Percentiles rank a stretch among this genome's conserved stretches.
These are phyloP conservation scores for Laothoe populi DNA, from an alignment of 2,888 invertebrate genomes.

Conservation along the genomic window DNA sequence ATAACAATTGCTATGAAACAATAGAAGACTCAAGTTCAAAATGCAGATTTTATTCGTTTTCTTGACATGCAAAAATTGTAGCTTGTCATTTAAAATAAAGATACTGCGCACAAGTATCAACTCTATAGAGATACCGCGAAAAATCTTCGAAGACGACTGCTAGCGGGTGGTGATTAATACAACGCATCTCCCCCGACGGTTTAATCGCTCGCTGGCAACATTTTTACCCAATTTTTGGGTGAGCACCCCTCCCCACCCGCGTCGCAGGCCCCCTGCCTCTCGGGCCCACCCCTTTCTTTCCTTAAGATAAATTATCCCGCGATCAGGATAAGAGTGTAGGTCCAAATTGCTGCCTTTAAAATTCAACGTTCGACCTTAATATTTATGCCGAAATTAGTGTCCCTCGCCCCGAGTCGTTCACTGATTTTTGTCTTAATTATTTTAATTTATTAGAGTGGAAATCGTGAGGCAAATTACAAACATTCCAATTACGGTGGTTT, in stretches of 20 bases:
- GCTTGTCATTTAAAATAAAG: too few species aligned
- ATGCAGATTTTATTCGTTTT: too few species aligned
- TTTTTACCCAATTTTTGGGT: conserved; percentile 85
- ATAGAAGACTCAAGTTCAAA: too few species aligned
- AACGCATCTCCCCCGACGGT: conserved; percentile 84
- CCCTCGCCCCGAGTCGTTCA: conserved; percentile 57
- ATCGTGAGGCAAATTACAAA: conserved; percentile 26
- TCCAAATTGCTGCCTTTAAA: conserved; percentile 85
- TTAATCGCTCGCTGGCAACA: conserved; percentile 84
- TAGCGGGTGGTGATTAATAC: conserved; percentile 84
- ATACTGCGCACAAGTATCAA: conserved; percentile 37
- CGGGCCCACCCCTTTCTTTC: conserved; percentile 82
- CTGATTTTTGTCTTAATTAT: conserved; percentile 31
- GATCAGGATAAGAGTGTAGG: conserved; percentile 85
- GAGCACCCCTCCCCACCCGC: conserved; percentile 55
- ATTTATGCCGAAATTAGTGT: conserved; percentile 72
- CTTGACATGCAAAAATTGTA: too few species aligned
- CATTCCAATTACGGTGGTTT: conserved; percentile 34
- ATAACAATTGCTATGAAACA: too few species aligned
- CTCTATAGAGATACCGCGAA: conserved; percentile 63
- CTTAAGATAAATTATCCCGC: conserved; percentile 84
- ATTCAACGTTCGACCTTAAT: conserved; percentile 79
- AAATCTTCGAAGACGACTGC: conserved; percentile 77
- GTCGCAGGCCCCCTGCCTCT: conserved; percentile 50
- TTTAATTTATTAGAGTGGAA: conserved; percentile 28